These are phyloP conservation scores for Lypha dubia DNA, from an alignment of 2,888 invertebrate species.

Conservation along the genomic window DNA sequence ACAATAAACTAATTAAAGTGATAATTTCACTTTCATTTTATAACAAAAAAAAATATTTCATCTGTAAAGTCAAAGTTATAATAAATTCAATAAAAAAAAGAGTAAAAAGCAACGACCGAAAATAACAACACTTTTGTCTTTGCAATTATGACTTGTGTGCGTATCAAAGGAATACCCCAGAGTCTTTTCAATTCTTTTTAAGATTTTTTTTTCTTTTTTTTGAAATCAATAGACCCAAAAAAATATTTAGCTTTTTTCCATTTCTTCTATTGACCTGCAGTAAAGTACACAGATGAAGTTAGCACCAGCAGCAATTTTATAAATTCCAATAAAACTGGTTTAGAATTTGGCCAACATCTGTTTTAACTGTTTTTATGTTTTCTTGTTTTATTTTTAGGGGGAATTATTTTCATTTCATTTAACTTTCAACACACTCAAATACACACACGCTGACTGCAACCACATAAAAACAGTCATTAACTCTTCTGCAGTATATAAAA, in stretches of 20 bases:
- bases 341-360: constrained; percentile 32
- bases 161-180: neutral
- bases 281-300: neutral
- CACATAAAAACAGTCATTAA: constrained; percentile 25
- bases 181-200: neutral
- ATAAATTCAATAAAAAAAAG: no score
- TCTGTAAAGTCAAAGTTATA: neutral
- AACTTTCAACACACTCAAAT: neutral
- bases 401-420: constrained; percentile 33
- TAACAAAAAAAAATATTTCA: neutral
- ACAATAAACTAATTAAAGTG: neutral
- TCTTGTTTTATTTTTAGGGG: neutral
- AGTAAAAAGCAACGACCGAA: neutral
- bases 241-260: neutral
- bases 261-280: neutral
- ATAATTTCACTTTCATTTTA: constrained; percentile 18
- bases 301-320: neutral
- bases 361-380: constrained; percentile 32
- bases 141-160: neutral
- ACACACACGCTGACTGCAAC: neutral
- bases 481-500: constrained; percentile 15
- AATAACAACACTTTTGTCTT: neutral
- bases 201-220: neutral
- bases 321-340: constrained; percentile 49
- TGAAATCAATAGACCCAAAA: neutral